A percentile compares a stretch with the other conserved stretches of the same genome.
Conservation (phyloP, 2,888 invertebrate species). For the Phyto melanocephala region DNA sequence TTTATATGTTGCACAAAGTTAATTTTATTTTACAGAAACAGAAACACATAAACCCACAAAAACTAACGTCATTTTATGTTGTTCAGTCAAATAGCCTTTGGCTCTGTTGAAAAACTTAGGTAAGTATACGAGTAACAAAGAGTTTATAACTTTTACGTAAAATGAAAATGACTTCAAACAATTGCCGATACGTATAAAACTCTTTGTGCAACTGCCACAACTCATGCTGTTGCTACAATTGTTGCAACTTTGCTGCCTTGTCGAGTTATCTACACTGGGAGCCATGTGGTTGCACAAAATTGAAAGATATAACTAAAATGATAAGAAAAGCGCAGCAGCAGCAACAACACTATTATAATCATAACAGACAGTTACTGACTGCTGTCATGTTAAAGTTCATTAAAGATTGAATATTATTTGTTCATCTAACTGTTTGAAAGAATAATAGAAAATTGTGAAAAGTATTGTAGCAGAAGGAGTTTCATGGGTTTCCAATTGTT, state of each 20-base stretch:
- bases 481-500: background rate
- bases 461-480: background rate
- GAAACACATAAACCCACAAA: background rate
- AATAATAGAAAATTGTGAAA: background rate
- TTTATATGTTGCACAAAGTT: background rate
- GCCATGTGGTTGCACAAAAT: background rate
- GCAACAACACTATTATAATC: constrained; percentile 30
- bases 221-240: too few relatives aligned
- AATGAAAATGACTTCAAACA: constrained; percentile 19
- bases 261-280: background rate
- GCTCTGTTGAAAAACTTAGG: constrained; percentile 9
- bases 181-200: constrained; percentile 20
- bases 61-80: constrained; percentile 10
- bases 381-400: constrained; percentile 38
- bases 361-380: constrained; percentile 34
- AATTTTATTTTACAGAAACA: background rate
- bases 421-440: background rate
- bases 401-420: constrained; percentile 27
- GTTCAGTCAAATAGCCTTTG: constrained; percentile 51
- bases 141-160: constrained; percentile 3
- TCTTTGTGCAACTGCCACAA: background rate
- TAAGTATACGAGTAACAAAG: constrained; percentile 18
- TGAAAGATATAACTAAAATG: too few relatives aligned
- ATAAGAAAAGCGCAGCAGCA: too few relatives aligned
- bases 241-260: too few relatives aligned